Base-by-base conservation (phyloP, 2,797 vertebrate species). In the Psittacula echo region DNA sequence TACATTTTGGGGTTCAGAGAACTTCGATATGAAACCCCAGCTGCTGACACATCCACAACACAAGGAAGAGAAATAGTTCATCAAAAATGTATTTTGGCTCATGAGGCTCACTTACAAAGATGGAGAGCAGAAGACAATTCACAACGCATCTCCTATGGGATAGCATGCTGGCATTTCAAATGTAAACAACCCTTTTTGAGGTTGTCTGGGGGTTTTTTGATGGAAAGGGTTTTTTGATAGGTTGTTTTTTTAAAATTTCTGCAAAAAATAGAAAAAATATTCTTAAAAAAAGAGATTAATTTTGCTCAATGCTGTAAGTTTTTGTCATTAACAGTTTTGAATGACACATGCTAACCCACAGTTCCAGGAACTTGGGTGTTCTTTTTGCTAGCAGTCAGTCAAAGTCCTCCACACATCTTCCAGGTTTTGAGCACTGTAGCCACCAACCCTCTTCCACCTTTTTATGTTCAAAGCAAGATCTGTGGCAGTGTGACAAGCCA, bases 261-360 rank as follows among this genome's bases (percentile, higher is more conserved):
- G n/a, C 3, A 56, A 54, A 32, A 62, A 77, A 3, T 1, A 39
- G 1, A 20, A 68, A 58, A 37, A 0, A 15, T 32, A 19, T 34
- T 75, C 14, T 44, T 48, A 34, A 23, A 42, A 82, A 71, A 87
- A 37, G 3, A n/a, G 0, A 0, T 22, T 14, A 0, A 22, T 60
- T 76, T 70, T 64, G 2, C 16, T 67, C 13, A 75, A 50, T n/a
- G 5, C 0, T 58, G 0, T 27, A 39, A 24, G 5, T 10, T 80
- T 87, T 80, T 65, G 0, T 9, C 41, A 51, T 45, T 82, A 56
- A 21, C 5, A n/a, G 18, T 39, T 64, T 66, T 41, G 44, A 67
- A 58, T 3, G 7, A 23, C 22, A 14, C 3, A 12, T 54, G 62
- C 58, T 45, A 51, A 42, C 67, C 16, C 5, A 4, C 5, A 34